Percentiles rank a stretch among this genome's conserved stretches.
Conservation (phyloP, 2,113 vertebrate species). For the Peromyscus polionotus region DNA sequence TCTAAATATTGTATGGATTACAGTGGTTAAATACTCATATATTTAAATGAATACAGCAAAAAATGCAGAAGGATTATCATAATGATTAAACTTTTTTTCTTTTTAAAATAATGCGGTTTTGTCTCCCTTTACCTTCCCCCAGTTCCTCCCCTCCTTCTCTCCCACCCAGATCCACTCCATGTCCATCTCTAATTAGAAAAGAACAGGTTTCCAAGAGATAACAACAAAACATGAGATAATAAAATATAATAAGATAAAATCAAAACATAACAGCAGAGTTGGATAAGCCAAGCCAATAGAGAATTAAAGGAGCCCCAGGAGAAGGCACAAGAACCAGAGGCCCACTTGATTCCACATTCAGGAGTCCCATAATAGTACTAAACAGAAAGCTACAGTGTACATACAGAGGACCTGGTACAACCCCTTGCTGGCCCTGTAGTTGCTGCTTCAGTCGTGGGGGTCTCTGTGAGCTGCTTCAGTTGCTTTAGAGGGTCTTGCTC, state of each 20-base stretch:
- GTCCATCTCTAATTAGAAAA: neutral
- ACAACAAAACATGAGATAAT: neutral
- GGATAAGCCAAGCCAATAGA: neutral
- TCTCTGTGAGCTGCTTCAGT: too few relatives aligned
- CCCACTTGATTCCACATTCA: neutral
- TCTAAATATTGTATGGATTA: neutral
- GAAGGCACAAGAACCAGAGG: neutral
- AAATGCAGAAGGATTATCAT: neutral
- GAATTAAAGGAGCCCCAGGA: neutral
- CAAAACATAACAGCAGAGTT: neutral
- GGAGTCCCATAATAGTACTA: neutral
- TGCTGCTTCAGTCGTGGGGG: neutral
- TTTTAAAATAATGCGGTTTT: neutral
- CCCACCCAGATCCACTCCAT: neutral
- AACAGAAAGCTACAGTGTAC: neutral
- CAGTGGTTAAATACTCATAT: neutral
- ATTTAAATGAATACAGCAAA: neutral
- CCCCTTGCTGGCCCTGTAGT: neutral
- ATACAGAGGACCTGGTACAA: neutral
- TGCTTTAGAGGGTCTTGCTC: neutral
- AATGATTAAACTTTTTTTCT: neutral
- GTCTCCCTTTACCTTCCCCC: neutral
- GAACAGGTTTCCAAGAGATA: neutral
- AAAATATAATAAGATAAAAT: neutral
- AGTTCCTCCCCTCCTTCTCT: neutral